Base-by-base conservation (phyloP, 1,140 invertebrate species). In the Danaus plexippus region DNA sequence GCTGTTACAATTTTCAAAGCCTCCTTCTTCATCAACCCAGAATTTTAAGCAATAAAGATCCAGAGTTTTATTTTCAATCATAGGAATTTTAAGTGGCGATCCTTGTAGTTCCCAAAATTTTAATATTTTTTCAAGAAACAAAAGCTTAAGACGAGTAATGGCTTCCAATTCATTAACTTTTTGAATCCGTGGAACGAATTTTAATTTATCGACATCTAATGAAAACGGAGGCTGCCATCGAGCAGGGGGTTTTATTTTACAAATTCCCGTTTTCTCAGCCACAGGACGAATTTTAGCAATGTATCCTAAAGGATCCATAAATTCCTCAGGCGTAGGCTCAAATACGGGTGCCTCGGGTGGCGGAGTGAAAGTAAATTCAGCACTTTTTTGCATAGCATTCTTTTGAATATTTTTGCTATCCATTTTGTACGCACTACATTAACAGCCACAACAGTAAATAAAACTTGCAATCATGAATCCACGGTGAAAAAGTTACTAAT, bases 81-180 rank as follows among this genome's bases (percentile, higher is more conserved):
- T 93, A 0, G 97, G 97, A 66, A 98, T 97, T 89, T 96, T 96
- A 22, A 98, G 86, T 1, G 94, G 94, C 9, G 93, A 94, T 42
- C 97, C 97, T 88, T 98, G 97, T 12, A 98, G 88, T 76, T 98
- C 96, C 97, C 97, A 99, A 88, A 98, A 99, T 85, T 98, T 98
- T 22, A 96, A 94, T 73, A 99, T 96, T 87, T 97, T 94, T 88
- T 99, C 97, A 51, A 98, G 90, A 88, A 99, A 99, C 88, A 99
- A 98, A 9, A 99, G 87, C 83, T 98, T 98, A 45, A 99, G 93
- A 64, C 98, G 91, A 52, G 97, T 98, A 75, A 96, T 95, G 13
- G 96, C 96, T 87, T 99, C 98, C 48, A 99, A 88, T 88, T 99
- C 98, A 89, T 99, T 98, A 13, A 99, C 88, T 77, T 96, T 92